Percentiles rank a stretch among this genome's conserved stretches.
Conservation (phyloP, 1,140 invertebrate species). For the Aphaenogaster floridana region DNA sequence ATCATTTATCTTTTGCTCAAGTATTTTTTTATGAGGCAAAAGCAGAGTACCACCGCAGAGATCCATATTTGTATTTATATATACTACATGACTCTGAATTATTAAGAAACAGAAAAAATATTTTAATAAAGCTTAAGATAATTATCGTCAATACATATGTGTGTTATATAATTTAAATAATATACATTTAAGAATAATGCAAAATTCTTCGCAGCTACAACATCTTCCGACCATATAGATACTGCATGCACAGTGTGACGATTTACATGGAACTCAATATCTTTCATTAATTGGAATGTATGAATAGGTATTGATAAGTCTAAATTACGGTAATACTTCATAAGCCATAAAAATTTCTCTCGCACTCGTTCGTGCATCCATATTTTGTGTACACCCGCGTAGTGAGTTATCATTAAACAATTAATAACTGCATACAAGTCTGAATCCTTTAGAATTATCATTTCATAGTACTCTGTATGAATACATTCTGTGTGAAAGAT, state of each 20-base stretch:
- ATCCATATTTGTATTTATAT: slow-evolving; percentile 30
- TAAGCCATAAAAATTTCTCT: neutral
- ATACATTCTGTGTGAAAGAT: neutral
- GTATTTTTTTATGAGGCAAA: neutral
- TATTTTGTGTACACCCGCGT: neutral
- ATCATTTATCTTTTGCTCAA: too few species aligned
- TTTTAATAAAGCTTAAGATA: neutral
- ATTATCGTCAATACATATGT: neutral
- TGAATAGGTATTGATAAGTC: neutral
- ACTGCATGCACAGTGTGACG: too few species aligned
- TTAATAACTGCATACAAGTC: slow-evolving; percentile 16
- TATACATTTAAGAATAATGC: slow-evolving; percentile 13
- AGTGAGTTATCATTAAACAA: neutral
- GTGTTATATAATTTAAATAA: neutral
- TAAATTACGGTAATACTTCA: neutral
- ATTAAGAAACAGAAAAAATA: neutral
- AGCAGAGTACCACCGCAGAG: neutral
- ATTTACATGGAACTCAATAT: neutral
- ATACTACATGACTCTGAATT: neutral
- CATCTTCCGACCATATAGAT: slow-evolving; percentile 40
- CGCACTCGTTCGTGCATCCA: neutral
- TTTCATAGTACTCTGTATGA: neutral
- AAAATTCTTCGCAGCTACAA: neutral
- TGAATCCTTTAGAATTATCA: slow-evolving; percentile 38
- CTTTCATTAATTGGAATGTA: neutral